Percentiles rank a stretch among this genome's conserved stretches.
Conservation (phyloP, 2,113 vertebrate species). For the Misgurnus mizolepis region DNA sequence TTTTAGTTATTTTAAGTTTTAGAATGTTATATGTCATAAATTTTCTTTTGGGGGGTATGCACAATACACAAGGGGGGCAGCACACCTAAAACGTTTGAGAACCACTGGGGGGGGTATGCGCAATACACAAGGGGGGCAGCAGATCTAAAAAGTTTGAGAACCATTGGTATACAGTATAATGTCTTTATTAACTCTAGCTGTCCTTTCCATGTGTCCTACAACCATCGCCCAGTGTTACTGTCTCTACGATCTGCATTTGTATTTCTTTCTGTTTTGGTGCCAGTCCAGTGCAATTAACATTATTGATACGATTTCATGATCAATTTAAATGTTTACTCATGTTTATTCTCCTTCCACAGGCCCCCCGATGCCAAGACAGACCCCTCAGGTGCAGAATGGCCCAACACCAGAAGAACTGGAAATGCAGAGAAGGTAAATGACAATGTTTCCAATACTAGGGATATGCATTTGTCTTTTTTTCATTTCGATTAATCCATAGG, state of each 20-base stretch:
- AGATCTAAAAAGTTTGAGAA: too few species aligned
- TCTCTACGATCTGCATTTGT: background rate
- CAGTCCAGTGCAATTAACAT: background rate
- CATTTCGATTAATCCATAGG: too few species aligned
- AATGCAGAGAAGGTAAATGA: slow-evolving; percentile 87
- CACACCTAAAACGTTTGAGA: too few species aligned
- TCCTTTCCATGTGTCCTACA: slow-evolving; percentile 21
- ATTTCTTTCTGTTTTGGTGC: slow-evolving; percentile 1
- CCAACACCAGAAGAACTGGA: slow-evolving; percentile 93
- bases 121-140: too few species aligned
- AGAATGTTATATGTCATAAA: too few species aligned
- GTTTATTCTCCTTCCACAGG: slow-evolving; percentile 72
- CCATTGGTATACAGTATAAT: too few species aligned
- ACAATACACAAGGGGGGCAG: too few species aligned
- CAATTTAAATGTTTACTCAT: background rate
- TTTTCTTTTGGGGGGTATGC: too few species aligned
- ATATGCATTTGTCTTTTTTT: too few species aligned
- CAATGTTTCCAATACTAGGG: background rate
- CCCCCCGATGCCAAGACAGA: slow-evolving; percentile 89
- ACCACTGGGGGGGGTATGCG: too few species aligned
- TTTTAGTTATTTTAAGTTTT: too few species aligned
- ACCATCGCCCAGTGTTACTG: background rate
- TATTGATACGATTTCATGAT: slow-evolving; percentile 15
- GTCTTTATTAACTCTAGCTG: background rate
- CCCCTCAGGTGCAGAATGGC: slow-evolving; percentile 93